phyloP scores from a whole-genome alignment of 2,797 vertebrate species.

The Rachycentron canadum region DNA sequence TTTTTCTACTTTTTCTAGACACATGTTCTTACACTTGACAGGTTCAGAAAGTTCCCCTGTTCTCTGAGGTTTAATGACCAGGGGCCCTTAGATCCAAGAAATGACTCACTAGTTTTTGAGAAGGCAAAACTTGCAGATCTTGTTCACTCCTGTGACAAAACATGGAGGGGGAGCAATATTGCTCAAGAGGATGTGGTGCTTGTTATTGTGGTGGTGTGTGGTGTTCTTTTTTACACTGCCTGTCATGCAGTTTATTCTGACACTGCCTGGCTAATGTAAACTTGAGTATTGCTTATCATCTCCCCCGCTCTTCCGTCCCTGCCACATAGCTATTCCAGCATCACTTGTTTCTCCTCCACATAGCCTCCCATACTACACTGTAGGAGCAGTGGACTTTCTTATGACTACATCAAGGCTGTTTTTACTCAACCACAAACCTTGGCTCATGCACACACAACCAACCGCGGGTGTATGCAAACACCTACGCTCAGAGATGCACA shows the following conservation, averaged over 20 bases:
- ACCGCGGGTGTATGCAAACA: constrained; percentile 20
- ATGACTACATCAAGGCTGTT: constrained; percentile 28
- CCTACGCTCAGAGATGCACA: constrained; percentile 3
- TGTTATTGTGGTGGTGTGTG: constrained; percentile 27
- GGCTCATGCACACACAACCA: constrained; percentile 7
- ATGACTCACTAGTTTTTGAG: constrained; percentile 27
- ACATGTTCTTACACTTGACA: background rate
- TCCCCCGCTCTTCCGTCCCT: constrained; percentile 4
- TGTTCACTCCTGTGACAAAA: constrained; percentile 21
- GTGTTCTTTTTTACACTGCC: constrained; percentile 32
- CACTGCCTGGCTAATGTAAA: constrained; percentile 44
- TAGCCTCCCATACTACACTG: constrained; percentile 9
- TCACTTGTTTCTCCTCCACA: constrained; percentile 41
- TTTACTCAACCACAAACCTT: constrained; percentile 18
- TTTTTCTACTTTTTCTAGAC: background rate
- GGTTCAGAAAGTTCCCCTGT: background rate
- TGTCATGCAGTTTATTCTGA: constrained; percentile 45
- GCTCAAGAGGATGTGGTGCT: constrained; percentile 42
- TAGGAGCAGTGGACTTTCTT: constrained; percentile 31
- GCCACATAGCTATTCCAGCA: constrained; percentile 32
- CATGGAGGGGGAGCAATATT: constrained; percentile 22
- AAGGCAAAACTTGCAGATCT: constrained; percentile 12
- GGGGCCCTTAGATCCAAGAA: constrained; percentile 6
- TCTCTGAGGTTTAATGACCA: constrained; percentile 6
- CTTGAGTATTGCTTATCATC: constrained; percentile 38